Percentiles rank a stretch among this genome's conserved stretches.
Evolutionary conservation across 2,888 invertebrate species (phyloP).

Genomic region (Lamellibrachia satsuma): DNA sequence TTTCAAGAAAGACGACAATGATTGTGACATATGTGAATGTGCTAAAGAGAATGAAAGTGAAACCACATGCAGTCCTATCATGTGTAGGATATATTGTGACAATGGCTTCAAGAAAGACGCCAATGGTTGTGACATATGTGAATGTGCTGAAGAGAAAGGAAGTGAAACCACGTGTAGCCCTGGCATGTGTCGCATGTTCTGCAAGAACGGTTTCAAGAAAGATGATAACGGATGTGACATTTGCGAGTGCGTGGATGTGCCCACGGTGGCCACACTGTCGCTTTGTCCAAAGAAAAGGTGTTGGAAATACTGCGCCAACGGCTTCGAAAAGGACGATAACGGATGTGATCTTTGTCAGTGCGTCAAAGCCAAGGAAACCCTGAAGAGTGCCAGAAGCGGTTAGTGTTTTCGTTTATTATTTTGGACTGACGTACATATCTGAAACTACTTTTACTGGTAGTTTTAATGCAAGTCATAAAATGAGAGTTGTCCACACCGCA

Average conservation of each 20-base stretch:
- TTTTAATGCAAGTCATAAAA: too few relatives aligned
- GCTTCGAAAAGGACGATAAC: slow-evolving; percentile 27
- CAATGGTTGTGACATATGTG: too few relatives aligned
- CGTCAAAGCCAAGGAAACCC: background rate
- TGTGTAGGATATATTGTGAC: too few relatives aligned
- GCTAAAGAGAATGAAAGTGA: background rate
- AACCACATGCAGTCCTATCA: too few relatives aligned
- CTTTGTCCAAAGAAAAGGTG: background rate
- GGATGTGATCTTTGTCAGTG: slow-evolving; percentile 32
- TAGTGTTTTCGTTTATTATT: background rate
- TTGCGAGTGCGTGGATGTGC: background rate
- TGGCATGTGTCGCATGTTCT: background rate
- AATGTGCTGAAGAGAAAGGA: background rate
- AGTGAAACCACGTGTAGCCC: background rate
- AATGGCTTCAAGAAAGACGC: background rate
- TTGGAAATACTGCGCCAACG: slow-evolving; percentile 20
- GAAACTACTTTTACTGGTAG: too few relatives aligned
- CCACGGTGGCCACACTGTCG: background rate
- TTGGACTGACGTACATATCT: background rate
- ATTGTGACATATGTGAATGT: slow-evolving; percentile 34
- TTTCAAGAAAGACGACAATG: slow-evolving; percentile 25
- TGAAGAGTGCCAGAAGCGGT: background rate
- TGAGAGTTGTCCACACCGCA: too few relatives aligned
- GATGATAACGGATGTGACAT: slow-evolving; percentile 23
- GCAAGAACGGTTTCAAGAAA: slow-evolving; percentile 25